These are phyloP conservation scores for Luperina testacea DNA, from an alignment of 2,888 invertebrate genomes.

Conservation along the genomic window DNA sequence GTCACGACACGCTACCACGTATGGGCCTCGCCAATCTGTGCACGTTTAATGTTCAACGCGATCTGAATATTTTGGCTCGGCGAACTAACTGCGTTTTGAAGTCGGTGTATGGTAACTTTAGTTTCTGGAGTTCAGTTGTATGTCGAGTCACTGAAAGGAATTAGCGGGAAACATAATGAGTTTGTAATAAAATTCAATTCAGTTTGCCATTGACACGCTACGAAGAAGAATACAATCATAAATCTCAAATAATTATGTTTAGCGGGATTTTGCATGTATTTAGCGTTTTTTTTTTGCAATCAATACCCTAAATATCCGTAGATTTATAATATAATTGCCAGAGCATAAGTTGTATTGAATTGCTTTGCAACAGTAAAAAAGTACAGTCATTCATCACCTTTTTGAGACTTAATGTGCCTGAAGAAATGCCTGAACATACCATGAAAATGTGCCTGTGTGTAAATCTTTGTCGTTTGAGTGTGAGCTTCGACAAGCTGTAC, in stretches of 20 bases:
- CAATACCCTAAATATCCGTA: background rate
- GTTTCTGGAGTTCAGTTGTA: conserved; percentile 7
- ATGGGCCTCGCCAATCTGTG: conserved; percentile 48
- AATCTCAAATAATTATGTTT: background rate
- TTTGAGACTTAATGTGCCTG: background rate
- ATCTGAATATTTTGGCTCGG: conserved; percentile 43
- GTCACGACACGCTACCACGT: conserved; percentile 75
- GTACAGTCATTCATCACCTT: background rate
- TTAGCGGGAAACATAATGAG: background rate
- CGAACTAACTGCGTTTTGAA: conserved; percentile 39
- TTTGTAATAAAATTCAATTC: background rate
- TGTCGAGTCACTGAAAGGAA: background rate
- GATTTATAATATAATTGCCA: background rate
- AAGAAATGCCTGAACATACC: background rate
- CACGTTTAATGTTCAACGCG: conserved; percentile 59
- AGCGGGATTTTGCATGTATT: background rate
- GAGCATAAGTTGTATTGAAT: background rate
- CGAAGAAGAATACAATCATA: background rate
- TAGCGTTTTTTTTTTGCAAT: background rate
- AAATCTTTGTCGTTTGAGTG: conserved; percentile 1
- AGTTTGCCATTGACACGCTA: background rate
- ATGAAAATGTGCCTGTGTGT: too few relatives aligned
- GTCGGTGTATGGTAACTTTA: conserved; percentile 17
- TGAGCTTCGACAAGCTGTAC: conserved; percentile 19
- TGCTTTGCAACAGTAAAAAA: background rate